These are phyloP conservation scores for Nesoenas mayeri DNA, from an alignment of 2,113 vertebrate genomes.

Conservation along the genomic window DNA sequence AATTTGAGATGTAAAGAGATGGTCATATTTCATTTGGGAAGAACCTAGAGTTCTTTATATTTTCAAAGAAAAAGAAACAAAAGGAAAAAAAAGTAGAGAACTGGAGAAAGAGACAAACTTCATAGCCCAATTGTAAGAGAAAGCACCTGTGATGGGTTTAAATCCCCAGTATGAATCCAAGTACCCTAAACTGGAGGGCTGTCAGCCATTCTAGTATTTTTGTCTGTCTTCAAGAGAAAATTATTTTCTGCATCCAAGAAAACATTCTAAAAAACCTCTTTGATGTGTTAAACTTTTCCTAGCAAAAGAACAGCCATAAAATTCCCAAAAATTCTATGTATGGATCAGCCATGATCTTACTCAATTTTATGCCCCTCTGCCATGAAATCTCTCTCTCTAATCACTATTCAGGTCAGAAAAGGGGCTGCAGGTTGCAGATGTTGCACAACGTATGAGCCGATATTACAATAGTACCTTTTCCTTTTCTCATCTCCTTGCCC, in stretches of 20 bases:
- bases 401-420: neutral
- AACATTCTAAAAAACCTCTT: neutral
- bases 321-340: neutral
- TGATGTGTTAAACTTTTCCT: neutral
- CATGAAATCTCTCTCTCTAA: neutral
- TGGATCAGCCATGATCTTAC: neutral
- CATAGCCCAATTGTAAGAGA: neutral
- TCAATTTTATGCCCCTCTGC: neutral
- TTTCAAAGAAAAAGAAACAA: neutral
- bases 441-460: neutral
- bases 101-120: neutral
- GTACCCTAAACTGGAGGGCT: neutral
- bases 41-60: neutral
- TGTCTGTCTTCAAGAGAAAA: neutral
- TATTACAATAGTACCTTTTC: neutral
- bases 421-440: neutral
- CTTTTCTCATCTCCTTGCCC: neutral
- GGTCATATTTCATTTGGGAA: neutral
- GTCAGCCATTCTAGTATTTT: neutral
- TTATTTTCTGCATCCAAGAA: neutral
- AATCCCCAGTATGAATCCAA: neutral
- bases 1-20: conserved; percentile 17
- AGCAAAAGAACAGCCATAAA: neutral
- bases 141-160: neutral
- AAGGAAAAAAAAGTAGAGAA: neutral